Evolutionary conservation across 2,888 invertebrate genomes (phyloP).

Genomic region (Anodontia alba): DNA sequence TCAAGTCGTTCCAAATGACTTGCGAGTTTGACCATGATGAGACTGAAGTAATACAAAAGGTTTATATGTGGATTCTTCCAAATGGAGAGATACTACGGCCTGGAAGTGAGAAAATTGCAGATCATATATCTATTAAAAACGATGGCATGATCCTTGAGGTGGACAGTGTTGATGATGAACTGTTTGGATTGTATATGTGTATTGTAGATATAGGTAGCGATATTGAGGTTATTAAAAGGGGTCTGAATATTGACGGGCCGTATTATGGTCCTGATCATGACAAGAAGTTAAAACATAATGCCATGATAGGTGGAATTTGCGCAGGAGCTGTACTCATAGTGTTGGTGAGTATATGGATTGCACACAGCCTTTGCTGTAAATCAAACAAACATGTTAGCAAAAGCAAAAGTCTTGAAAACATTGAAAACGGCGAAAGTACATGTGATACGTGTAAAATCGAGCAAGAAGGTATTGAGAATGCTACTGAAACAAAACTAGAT

Average conservation of each 20-base stretch:
- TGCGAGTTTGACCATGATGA: not conserved
- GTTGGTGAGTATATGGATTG: not conserved
- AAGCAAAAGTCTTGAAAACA: too few species aligned
- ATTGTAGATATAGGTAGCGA: not conserved
- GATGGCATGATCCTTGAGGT: not conserved
- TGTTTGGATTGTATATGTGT: slow-evolving; percentile 10
- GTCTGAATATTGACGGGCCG: slow-evolving; percentile 12
- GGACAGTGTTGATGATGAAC: slow-evolving; percentile 4
- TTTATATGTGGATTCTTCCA: slow-evolving; percentile 1
- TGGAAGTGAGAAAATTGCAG: not conserved
- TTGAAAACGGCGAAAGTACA: not conserved
- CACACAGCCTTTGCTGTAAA: not conserved
- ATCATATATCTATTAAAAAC: not conserved
- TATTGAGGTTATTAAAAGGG: not conserved
- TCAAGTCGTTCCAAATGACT: not conserved
- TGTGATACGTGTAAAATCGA: not conserved
- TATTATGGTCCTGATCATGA: not conserved
- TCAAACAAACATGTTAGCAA: not conserved
- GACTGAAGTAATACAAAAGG: not conserved
- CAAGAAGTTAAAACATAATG: not conserved
- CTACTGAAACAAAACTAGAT: not conserved
- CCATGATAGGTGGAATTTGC: slow-evolving; percentile 13
- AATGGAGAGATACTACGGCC: not conserved
- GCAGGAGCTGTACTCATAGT: not conserved
- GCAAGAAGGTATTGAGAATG: not conserved